Percentiles rank a stretch among this genome's conserved stretches.
phyloP scores from a whole-genome alignment of 2,888 invertebrate species.

The Philaethria dido region DNA sequence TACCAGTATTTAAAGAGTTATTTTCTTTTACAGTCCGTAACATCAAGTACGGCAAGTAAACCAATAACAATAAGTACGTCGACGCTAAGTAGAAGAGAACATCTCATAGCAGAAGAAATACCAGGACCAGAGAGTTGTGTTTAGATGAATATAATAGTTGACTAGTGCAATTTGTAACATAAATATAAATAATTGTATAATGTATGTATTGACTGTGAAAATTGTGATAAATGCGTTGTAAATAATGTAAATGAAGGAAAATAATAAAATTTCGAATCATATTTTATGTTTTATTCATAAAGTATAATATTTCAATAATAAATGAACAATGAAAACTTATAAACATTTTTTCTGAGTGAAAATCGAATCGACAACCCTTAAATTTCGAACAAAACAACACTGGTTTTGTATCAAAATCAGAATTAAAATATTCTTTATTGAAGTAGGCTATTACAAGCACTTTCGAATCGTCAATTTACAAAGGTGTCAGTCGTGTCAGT shows the following conservation, averaged over 20 bases:
- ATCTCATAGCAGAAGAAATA: slow-evolving; percentile 78
- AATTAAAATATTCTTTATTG: too few species aligned
- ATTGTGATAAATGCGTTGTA: slow-evolving; percentile 62
- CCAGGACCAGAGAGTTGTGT: slow-evolving; percentile 81
- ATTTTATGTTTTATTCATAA: slow-evolving; percentile 25
- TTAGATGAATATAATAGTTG: slow-evolving; percentile 52
- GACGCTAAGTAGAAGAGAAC: slow-evolving; percentile 74
- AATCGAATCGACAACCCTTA: too few species aligned
- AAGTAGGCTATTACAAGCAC: too few species aligned
- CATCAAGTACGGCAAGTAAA: slow-evolving; percentile 63
- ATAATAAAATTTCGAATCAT: slow-evolving; percentile 45
- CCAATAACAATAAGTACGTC: slow-evolving; percentile 57
- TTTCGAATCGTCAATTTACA: too few species aligned
- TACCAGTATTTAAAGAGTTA: not conserved
- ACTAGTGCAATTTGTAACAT: slow-evolving; percentile 42
- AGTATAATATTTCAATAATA: too few species aligned
- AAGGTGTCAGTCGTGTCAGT: too few species aligned
- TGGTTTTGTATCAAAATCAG: too few species aligned
- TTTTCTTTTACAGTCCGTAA: slow-evolving; percentile 57
- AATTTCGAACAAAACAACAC: too few species aligned
- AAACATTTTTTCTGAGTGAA: too few species aligned
- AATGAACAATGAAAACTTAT: too few species aligned
- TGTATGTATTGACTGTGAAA: slow-evolving; percentile 62
- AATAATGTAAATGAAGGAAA: slow-evolving; percentile 52
- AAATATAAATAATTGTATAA: slow-evolving; percentile 50